These are phyloP conservation scores for Papilio polyxenes DNA, from an alignment of 1,140 invertebrate species.

Conservation along the genomic window DNA sequence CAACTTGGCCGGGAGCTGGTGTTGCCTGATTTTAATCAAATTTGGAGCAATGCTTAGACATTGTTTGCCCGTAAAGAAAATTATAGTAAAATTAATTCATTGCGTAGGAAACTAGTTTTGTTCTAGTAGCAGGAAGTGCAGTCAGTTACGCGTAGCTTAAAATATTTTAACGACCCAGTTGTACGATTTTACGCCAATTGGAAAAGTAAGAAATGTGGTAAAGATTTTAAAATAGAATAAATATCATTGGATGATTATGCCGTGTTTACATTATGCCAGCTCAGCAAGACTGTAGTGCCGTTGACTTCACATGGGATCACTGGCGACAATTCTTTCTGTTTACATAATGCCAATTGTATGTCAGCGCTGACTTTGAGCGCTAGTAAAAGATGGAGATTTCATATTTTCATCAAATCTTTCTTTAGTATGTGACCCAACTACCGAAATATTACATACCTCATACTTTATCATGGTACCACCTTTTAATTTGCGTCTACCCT, in stretches of 20 bases:
- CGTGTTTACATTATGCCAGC: too few relatives aligned
- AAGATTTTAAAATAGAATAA: too few relatives aligned
- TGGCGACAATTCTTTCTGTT: too few relatives aligned
- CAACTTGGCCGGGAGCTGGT: slow-evolving; percentile 2
- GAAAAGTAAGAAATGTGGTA: not conserved
- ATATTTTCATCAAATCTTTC: not conserved
- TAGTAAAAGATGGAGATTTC: too few relatives aligned
- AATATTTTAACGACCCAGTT: not conserved
- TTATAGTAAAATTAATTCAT: slow-evolving; percentile 31
- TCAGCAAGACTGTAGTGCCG: too few relatives aligned
- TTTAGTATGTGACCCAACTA: not conserved
- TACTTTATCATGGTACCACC: too few relatives aligned
- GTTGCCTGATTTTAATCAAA: slow-evolving; percentile 30
- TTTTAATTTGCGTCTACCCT: not conserved
- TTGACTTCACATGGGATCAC: too few relatives aligned
- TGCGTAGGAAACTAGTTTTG: slow-evolving; percentile 12
- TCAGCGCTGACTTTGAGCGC: too few relatives aligned
- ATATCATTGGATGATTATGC: too few relatives aligned
- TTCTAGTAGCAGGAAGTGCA: not conserved
- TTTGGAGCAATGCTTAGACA: slow-evolving; percentile 29
- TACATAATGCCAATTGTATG: too few relatives aligned
- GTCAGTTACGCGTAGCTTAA: not conserved
- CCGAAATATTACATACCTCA: too few relatives aligned
- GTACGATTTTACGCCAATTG: not conserved
- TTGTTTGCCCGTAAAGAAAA: slow-evolving; percentile 15